Evolutionary conservation across 2,113 vertebrate species (phyloP).

Genomic region (Natator depressus): DNA sequence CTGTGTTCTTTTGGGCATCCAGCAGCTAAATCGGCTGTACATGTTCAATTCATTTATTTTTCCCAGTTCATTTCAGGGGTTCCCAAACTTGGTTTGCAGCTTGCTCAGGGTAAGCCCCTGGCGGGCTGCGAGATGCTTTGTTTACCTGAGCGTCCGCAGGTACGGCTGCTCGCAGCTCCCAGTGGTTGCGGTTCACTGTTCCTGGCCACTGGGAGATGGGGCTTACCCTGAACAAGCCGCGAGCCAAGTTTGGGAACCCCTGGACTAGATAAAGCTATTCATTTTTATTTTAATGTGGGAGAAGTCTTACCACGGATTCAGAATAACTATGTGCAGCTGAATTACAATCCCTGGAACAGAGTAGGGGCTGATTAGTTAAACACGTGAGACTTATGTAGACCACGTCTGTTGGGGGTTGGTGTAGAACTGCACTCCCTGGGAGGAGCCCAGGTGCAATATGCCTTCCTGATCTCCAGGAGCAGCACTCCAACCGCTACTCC

Average conservation of each 20-base stretch:
- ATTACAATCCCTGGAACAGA: background rate
- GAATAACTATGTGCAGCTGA: background rate
- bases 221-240: too few species aligned
- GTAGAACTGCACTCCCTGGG: background rate
- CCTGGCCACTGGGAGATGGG: too few species aligned
- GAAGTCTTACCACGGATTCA: background rate
- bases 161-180: too few species aligned
- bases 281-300: fast-evolving
- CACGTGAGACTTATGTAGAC: background rate
- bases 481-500: background rate
- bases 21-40: constrained; percentile 34
- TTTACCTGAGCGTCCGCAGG: too few species aligned
- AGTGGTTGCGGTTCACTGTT: too few species aligned
- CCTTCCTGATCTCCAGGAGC: background rate
- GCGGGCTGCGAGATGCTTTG: too few species aligned
- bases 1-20: constrained; percentile 21
- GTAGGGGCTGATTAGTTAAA: constrained; percentile 11
- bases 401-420: background rate
- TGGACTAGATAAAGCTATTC: background rate
- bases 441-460: background rate
- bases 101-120: too few species aligned
- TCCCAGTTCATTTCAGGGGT: background rate
- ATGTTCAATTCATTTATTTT: constrained; percentile 35
- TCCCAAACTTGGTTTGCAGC: too few species aligned
- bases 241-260: too few species aligned